Base-by-base conservation (phyloP, 1,140 invertebrate species). In the Hydropsyche tenuis region DNA sequence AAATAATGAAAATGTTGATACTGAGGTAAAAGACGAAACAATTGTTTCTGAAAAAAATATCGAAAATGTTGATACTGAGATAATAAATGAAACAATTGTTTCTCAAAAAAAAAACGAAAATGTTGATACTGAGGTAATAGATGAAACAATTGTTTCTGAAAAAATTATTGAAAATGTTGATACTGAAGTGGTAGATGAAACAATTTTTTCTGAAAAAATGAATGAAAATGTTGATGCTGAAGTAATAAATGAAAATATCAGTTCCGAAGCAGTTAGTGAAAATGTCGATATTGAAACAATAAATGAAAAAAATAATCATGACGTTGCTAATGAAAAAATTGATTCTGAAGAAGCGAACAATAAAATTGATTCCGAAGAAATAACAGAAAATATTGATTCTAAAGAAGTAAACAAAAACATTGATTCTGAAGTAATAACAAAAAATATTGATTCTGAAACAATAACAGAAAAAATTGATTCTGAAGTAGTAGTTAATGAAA, bases 401-500 rank as follows among this genome's bases (percentile, higher is more conserved):
- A n/a, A n/a, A n/a, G n/a, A n/a, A n/a, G n/a, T n/a, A n/a, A n/a
- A n/a, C n/a, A n/a, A n/a, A n/a, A n/a, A n/a, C n/a, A n/a, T n/a
- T n/a, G n/a, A n/a, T n/a, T n/a, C n/a, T n/a, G n/a, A n/a, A n/a
- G n/a, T n/a, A n/a, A n/a, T n/a, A n/a, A n/a, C n/a, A n/a, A n/a
- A n/a, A n/a, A n/a, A n/a, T n/a, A n/a, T n/a, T n/a, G n/a, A n/a
- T n/a, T n/a, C n/a, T n/a, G n/a, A n/a, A n/a, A n/a, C n/a, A n/a
- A n/a, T n/a, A n/a, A n/a, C n/a, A n/a, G n/a, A n/a, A n/a, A n/a
- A n/a, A n/a, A 45, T n/a, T 45, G 43, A 45, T 9, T n/a, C 43
- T 45, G 43, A 45, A 45, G 43, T n/a, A 45, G 43, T n/a, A 45
- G n/a, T 45, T 45, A 45, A n/a, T n/a, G n/a, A n/a, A n/a, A n/a